Evolutionary conservation across 1,140 invertebrate species (phyloP).

Genomic region (Papilio glaucus): DNA sequence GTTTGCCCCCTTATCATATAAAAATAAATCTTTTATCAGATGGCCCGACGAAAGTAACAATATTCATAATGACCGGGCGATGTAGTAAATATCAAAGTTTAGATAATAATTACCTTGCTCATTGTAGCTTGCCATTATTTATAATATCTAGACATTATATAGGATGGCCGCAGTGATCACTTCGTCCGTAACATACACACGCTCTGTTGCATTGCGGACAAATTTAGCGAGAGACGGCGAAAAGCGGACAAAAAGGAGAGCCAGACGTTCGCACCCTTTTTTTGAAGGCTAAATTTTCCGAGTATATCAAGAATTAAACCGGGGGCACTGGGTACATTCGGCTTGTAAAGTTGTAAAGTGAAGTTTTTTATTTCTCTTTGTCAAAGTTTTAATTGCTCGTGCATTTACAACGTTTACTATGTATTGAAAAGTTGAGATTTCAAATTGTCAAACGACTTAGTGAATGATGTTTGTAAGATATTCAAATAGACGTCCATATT

Average conservation of each 20-base stretch:
- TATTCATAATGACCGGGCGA: no score
- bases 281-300: constrained; percentile 26
- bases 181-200: neutral
- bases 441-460: neutral
- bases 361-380: neutral
- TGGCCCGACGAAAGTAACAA: no score
- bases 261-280: constrained; percentile 44
- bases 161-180: neutral
- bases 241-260: constrained; percentile 46
- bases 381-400: constrained; percentile 20
- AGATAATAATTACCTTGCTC: no score
- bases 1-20: no score
- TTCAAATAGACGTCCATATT: no score
- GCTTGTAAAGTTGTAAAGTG: constrained; percentile 25
- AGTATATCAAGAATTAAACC: constrained; percentile 28
- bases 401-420: neutral
- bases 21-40: no score
- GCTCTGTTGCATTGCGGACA: constrained; percentile 55
- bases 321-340: constrained; percentile 12
- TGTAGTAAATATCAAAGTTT: no score
- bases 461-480: neutral
- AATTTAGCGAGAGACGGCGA: constrained; percentile 63
- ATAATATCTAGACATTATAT: no score
- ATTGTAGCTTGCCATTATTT: no score
- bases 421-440: neutral